Conservation (phyloP, 2,888 invertebrate species). For the Cantharis rustica region DNA sequence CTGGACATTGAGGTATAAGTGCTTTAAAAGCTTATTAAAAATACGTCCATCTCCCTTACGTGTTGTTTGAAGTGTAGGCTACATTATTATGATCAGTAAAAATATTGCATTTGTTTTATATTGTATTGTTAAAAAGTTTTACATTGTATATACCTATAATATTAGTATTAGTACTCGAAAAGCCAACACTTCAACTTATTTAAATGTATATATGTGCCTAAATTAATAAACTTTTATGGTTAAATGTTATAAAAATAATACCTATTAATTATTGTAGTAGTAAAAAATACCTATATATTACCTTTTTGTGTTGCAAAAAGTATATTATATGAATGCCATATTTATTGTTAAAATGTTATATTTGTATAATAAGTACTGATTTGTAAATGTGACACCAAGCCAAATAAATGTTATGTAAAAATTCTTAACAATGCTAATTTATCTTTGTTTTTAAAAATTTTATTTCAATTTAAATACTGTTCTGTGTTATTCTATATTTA, state of each 20-base stretch:
- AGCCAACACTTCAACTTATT: conserved; percentile 38
- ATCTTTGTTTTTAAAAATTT: not conserved
- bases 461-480: not conserved
- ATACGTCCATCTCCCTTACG: conserved; percentile 32
- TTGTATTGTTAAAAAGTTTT: conserved; percentile 10
- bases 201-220: conserved; percentile 54
- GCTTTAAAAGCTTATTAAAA: conserved; percentile 30
- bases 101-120: conserved; percentile 10
- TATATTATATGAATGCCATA: conserved; percentile 29
- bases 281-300: conserved; percentile 21
- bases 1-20: conserved; percentile 23
- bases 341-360: conserved; percentile 52
- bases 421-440: conserved; percentile 5
- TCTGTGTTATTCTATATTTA: not conserved
- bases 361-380: conserved; percentile 55
- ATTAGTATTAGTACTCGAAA: conserved; percentile 30
- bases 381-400: conserved; percentile 56
- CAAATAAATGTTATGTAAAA: conserved; percentile 49
- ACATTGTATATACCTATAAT: conserved; percentile 10
- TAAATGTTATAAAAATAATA: conserved; percentile 26
- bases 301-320: conserved; percentile 29
- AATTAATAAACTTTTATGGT: conserved; percentile 39
- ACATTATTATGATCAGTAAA: conserved; percentile 15
- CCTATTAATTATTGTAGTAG: not conserved
- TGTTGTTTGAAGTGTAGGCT: conserved; percentile 37